Conservation (phyloP, 2,797 vertebrate genomes). For the Eulemur rubriventer region DNA sequence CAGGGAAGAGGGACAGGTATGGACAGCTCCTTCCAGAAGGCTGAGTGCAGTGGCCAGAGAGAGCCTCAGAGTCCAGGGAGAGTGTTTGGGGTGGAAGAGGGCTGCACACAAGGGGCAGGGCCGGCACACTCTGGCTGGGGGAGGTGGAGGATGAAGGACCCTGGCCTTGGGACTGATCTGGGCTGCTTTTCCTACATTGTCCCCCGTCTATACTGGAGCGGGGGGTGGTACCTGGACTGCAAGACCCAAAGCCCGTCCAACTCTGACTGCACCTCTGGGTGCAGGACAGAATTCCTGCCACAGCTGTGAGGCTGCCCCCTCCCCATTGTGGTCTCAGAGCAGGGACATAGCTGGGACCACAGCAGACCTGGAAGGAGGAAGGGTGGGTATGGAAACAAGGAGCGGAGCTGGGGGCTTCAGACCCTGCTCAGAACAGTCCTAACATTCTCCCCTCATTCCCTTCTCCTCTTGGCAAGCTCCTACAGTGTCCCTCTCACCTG, state of each 20-base stretch:
- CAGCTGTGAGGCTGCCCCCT: conserved; percentile 81
- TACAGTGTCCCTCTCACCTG: background rate
- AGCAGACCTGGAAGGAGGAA: conserved; percentile 69
- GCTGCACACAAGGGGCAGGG: background rate
- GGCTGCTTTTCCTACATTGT: background rate
- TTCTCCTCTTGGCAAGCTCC: background rate
- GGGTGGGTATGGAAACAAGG: background rate
- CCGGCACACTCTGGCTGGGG: background rate
- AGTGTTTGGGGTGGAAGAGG: background rate
- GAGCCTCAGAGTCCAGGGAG: background rate
- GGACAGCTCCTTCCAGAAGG: background rate
- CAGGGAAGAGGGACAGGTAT: background rate
- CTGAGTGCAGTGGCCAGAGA: background rate
- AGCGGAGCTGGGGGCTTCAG: background rate
- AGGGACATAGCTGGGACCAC: conserved; percentile 77
- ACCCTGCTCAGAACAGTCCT: background rate
- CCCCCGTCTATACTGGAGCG: too few relatives aligned
- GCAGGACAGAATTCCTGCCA: conserved; percentile 49
- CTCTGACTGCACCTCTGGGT: background rate
- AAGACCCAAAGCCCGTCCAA: background rate
- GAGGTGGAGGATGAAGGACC: background rate
- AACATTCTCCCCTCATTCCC: background rate
- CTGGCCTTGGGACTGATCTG: background rate
- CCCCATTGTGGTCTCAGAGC: conserved; percentile 81
- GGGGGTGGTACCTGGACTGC: background rate